Percentiles rank a stretch among this genome's conserved stretches.
These are phyloP conservation scores for Dufourea novaeangliae DNA, from an alignment of 1,140 invertebrate genomes.

Conservation along the genomic window DNA sequence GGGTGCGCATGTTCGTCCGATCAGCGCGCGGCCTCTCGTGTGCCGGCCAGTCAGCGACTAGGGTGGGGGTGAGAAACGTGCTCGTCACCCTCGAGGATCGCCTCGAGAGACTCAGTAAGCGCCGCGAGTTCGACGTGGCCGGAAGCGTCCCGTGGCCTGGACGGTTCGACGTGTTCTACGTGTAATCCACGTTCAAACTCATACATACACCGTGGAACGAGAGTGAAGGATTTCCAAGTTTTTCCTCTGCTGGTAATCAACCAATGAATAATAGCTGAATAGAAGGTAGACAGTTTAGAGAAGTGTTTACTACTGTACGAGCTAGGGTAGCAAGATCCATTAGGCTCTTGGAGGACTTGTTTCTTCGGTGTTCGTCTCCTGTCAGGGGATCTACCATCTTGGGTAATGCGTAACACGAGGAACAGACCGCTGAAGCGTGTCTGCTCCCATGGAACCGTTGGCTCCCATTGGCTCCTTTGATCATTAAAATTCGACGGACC, in stretches of 20 bases:
- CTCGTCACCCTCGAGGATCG: constrained; percentile 57
- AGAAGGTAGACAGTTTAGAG: too few relatives aligned
- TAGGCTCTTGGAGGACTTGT: too few relatives aligned
- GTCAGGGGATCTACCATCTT: background rate
- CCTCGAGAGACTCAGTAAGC: constrained; percentile 74
- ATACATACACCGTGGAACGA: too few relatives aligned
- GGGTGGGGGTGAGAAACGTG: constrained; percentile 71
- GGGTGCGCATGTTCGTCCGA: constrained; percentile 41
- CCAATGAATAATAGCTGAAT: too few relatives aligned
- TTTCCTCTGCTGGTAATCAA: too few relatives aligned
- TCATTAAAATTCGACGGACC: constrained; percentile 35
- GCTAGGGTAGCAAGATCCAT: too few relatives aligned
- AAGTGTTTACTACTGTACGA: too few relatives aligned
- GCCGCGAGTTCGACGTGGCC: constrained; percentile 71
- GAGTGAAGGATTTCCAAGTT: too few relatives aligned
- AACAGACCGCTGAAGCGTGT: background rate
- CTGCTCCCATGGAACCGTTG: background rate
- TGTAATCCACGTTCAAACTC: too few relatives aligned
- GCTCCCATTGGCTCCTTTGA: constrained; percentile 20
- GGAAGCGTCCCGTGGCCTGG: constrained; percentile 55
- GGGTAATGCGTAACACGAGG: background rate
- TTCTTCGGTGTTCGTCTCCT: background rate
- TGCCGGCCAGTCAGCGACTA: constrained; percentile 16
- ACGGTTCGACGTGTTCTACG: background rate
- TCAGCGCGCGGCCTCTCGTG: constrained; percentile 43